Conservation (phyloP, 2,797 vertebrate genomes). For the Sebastes kiyomatsui region DNA sequence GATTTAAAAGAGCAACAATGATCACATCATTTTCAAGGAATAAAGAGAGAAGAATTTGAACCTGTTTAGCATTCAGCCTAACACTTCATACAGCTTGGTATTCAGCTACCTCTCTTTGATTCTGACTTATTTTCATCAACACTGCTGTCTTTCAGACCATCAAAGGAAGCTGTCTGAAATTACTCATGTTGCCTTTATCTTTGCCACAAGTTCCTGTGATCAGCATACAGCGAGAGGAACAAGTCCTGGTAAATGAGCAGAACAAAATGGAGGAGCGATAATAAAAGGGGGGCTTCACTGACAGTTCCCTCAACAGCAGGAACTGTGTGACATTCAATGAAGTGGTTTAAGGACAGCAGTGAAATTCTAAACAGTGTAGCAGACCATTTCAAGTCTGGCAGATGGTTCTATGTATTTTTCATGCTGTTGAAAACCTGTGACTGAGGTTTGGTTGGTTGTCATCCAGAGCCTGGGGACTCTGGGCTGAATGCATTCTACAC, state of each 20-base stretch:
- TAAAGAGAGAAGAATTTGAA: constrained; percentile 17
- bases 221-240: constrained; percentile 41
- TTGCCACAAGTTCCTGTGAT: constrained; percentile 48
- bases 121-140: constrained; percentile 57
- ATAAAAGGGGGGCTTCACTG: constrained; percentile 49
- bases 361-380: constrained; percentile 59
- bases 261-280: constrained; percentile 47
- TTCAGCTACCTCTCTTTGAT: constrained; percentile 54
- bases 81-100: constrained; percentile 25
- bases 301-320: constrained; percentile 37
- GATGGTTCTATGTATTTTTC: constrained; percentile 79
- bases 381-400: constrained; percentile 69
- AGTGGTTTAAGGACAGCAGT: constrained; percentile 64
- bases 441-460: constrained; percentile 78
- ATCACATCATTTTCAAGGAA: not conserved
- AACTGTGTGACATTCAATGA: constrained; percentile 56
- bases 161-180: constrained; percentile 43
- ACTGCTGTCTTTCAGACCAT: constrained; percentile 32
- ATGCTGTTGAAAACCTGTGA: constrained; percentile 77
- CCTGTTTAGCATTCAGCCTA: constrained; percentile 33
- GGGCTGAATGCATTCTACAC: constrained; percentile 80
- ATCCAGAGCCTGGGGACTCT: constrained; percentile 74
- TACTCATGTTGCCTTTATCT: constrained; percentile 40
- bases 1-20: constrained; percentile 20
- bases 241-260: constrained; percentile 37